Conservation (phyloP, 2,888 invertebrate genomes). For the Mystacides longicornis region DNA sequence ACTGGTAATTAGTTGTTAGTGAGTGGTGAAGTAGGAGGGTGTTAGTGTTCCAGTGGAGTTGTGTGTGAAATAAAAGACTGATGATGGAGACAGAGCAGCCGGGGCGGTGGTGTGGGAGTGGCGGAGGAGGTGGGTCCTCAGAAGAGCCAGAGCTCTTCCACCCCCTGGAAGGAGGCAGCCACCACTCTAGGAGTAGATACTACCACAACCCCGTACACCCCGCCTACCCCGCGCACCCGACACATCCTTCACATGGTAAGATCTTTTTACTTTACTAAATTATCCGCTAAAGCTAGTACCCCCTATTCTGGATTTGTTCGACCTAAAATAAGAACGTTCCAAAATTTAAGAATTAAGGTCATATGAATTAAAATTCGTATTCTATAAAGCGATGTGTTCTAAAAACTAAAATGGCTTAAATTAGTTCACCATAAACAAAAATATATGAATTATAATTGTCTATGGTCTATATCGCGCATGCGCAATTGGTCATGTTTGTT, state of each 20-base stretch:
- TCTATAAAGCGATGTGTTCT: too few relatives aligned
- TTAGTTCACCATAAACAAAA: too few relatives aligned
- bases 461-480: too few relatives aligned
- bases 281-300: too few relatives aligned
- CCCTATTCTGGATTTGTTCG: too few relatives aligned
- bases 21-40: constrained; percentile 27
- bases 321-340: too few relatives aligned
- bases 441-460: too few relatives aligned
- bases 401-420: too few relatives aligned
- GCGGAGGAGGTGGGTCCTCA: constrained; percentile 45
- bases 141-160: constrained; percentile 49
- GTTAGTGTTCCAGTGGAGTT: neutral
- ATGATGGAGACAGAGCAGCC: constrained; percentile 36
- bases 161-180: constrained; percentile 46
- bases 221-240: constrained; percentile 48
- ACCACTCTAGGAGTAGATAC: constrained; percentile 49
- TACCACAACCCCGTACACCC: constrained; percentile 50
- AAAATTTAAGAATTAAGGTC: too few relatives aligned
- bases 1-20: neutral
- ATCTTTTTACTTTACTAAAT: too few relatives aligned
- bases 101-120: constrained; percentile 50
- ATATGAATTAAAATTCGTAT: too few relatives aligned
- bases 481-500: too few relatives aligned
- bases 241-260: constrained; percentile 34
- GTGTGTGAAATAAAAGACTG: constrained; percentile 1